These are phyloP conservation scores for Crioceris asparagi DNA, from an alignment of 2,888 invertebrate genomes.

Conservation along the genomic window DNA sequence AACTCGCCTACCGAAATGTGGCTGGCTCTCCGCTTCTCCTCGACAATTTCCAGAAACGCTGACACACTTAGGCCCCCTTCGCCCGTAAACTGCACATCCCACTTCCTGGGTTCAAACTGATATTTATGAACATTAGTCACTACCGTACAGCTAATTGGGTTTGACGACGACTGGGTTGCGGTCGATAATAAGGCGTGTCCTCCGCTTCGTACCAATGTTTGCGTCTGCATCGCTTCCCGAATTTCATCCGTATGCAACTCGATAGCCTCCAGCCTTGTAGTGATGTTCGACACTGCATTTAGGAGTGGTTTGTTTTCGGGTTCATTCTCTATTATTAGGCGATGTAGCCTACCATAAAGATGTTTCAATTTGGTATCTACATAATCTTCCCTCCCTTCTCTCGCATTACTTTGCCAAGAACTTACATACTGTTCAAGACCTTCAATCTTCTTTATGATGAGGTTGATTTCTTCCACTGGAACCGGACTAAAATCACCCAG, in stretches of 20 bases:
- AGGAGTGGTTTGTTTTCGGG: neutral
- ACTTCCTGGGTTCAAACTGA: no score
- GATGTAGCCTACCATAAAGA: conserved; percentile 1
- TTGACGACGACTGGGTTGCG: no score
- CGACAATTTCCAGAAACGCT: no score
- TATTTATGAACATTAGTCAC: no score
- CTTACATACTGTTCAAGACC: neutral
- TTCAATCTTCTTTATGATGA: neutral
- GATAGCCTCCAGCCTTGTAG: neutral
- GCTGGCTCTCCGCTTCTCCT: no score
- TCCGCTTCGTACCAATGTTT: neutral
- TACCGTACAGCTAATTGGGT: no score
- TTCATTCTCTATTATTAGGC: neutral
- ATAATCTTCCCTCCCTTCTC: neutral
- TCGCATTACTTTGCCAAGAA: neutral
- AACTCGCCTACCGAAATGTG: no score
- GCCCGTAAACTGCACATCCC: no score
- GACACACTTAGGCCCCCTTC: no score
- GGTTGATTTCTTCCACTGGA: neutral
- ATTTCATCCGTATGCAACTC: conserved; percentile 1
- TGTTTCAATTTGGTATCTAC: conserved; percentile 1
- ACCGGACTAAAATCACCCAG: neutral
- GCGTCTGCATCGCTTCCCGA: neutral
- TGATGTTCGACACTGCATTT: neutral
- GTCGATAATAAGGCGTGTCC: no score